These are phyloP conservation scores for Paramormyrops hopkinsi DNA, from an alignment of 2,797 vertebrate genomes.

Conservation along the genomic window DNA sequence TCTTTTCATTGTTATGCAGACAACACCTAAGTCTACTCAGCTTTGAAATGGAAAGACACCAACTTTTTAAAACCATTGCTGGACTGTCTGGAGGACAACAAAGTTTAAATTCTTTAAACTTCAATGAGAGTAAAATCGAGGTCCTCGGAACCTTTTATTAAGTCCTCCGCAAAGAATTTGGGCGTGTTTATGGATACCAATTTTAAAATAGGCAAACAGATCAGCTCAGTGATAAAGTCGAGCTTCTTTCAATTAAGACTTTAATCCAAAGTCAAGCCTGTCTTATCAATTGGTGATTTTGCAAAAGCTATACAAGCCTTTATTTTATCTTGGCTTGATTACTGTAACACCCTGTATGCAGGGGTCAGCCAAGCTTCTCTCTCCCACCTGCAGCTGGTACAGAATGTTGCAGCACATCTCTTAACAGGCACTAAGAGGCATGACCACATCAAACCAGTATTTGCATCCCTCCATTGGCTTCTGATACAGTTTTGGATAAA, in stretches of 20 bases:
- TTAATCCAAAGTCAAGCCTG: neutral
- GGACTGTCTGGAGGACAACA: neutral
- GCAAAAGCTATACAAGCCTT: neutral
- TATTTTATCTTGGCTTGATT: neutral
- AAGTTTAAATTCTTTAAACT: neutral
- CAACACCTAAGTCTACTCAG: neutral
- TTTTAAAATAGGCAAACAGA: neutral
- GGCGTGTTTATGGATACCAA: neutral
- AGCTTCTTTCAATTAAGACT: neutral
- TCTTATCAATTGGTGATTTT: neutral
- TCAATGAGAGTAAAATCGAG: neutral
- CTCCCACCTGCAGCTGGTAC: neutral
- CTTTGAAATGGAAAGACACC: neutral
- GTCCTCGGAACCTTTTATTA: neutral
- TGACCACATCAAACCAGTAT: neutral
- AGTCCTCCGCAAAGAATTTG: neutral
- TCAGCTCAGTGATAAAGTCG: neutral
- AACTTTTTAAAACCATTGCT: neutral
- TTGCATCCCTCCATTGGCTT: neutral
- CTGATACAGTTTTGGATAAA: neutral
- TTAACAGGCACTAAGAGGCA: neutral
- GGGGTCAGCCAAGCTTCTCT: neutral
- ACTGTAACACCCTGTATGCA: neutral
- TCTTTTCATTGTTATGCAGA: neutral
- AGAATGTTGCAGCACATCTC: neutral